Evolutionary conservation across 2,113 vertebrate species (phyloP), one percentile per base, ranked within the genome.

Genomic region (Gadus chalcogrammus): DNA sequence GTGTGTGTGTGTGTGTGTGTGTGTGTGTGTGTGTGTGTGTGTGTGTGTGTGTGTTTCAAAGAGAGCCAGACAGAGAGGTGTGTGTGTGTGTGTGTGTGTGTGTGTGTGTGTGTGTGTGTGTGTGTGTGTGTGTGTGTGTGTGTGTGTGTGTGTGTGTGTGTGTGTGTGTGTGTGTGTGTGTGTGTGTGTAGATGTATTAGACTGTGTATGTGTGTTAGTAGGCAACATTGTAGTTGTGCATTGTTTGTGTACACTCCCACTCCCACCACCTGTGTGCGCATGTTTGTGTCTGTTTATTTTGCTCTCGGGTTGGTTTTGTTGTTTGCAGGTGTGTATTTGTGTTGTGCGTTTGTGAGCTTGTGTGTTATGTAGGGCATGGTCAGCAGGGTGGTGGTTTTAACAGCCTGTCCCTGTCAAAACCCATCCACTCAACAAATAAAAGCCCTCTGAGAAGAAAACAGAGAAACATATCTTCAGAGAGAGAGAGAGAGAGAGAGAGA

Each of bases 341-440:
- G 63, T 68, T 80, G 31, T 31, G 65, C 79, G 67, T 81, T 79
- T 72, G 28, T 70, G 68, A 1, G 58, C 68, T 65, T 76, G 78
- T 75, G 65, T 58, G 35, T 75, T 83, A 79, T 79, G 78, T 76
- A 70, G 72, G 73, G 65, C 59, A 31, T 69, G 60, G 75, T 31
- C 31, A 31, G 31, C 31, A 31, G 31, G 31, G 31, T 31, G 31
- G 64, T 27, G 4, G 79, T 66, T 79, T 6, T 78, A 83, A 79
- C 80, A 71, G 79, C 72, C 64, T 0, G 7, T 2, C 15, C 59
- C 71, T 82, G 81, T 72, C 83, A 77, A 80, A 79, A 77, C 73
- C 76, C 82, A 83, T 75, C 60, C 72, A 84, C 72, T 64, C 24
- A 72, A 75, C 73, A 77, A 82, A 81, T 80, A 77, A 69, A 71